These are phyloP conservation scores for Clarias pachynema DNA, from an alignment of 2,797 vertebrate genomes.

Conservation along the genomic window DNA sequence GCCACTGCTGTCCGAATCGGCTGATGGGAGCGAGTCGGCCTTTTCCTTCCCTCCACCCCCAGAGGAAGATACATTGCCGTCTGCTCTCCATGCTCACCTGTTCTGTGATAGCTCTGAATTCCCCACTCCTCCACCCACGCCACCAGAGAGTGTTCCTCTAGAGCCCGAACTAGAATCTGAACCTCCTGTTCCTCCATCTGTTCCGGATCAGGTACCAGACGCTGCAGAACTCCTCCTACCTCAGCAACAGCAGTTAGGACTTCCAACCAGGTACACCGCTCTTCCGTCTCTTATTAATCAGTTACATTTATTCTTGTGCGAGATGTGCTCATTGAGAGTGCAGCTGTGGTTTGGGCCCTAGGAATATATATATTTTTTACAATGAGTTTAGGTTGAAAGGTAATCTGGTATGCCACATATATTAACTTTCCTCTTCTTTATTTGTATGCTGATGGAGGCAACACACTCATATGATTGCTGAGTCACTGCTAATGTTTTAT, in stretches of 20 bases:
- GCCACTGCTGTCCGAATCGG: conserved; percentile 63
- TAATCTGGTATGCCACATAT: background rate
- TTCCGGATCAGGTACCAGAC: conserved; percentile 36
- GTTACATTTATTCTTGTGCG: background rate
- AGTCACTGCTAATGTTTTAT: conserved; percentile 18
- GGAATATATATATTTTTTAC: background rate
- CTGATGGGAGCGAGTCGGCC: conserved; percentile 60
- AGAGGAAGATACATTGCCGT: conserved; percentile 53
- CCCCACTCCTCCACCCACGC: conserved; percentile 66
- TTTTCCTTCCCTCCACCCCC: conserved; percentile 59
- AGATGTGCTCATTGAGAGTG: background rate
- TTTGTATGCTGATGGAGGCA: background rate
- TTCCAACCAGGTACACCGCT: conserved; percentile 69
- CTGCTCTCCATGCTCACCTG: conserved; percentile 60
- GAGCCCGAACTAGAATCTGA: conserved; percentile 51
- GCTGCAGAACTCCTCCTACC: conserved; percentile 32
- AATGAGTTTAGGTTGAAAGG: background rate
- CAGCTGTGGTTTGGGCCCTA: background rate
- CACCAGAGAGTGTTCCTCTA: conserved; percentile 60
- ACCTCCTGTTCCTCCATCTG: conserved; percentile 60
- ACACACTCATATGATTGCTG: background rate
- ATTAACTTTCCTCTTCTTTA: background rate
- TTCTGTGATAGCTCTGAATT: conserved; percentile 65
- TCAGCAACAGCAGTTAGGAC: conserved; percentile 35
- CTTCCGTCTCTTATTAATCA: background rate